These are phyloP conservation scores for Gymnosoma rotundatum DNA, from an alignment of 2,888 invertebrate species.

Conservation along the genomic window DNA sequence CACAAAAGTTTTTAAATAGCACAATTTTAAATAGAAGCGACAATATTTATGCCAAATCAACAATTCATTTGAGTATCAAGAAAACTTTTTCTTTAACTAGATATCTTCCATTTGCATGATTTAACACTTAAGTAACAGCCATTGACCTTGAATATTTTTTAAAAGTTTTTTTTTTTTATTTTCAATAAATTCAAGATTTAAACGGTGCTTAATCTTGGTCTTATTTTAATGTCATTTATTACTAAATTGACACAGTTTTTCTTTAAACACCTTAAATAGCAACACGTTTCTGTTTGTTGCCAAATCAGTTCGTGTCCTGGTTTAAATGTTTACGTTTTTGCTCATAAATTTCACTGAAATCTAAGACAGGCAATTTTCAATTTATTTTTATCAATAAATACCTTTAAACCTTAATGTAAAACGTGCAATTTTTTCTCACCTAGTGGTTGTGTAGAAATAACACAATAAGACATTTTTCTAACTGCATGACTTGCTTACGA, in stretches of 20 bases:
- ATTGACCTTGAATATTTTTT: no score
- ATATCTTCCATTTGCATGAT: no score
- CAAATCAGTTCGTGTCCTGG: not conserved
- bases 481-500: slow-evolving; percentile 5
- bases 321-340: not conserved
- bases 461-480: slow-evolving; percentile 18
- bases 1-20: no score
- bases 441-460: slow-evolving; percentile 12
- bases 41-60: no score
- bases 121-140: no score
- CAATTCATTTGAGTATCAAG: no score
- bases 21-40: no score
- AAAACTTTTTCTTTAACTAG: no score
- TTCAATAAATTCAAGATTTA: not conserved
- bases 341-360: slow-evolving; percentile 20
- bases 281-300: not conserved
- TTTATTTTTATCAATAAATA: slow-evolving; percentile 52
- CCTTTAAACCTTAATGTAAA: not conserved
- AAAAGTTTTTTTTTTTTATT: no score
- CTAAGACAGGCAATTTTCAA: slow-evolving; percentile 42
- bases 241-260: no score
- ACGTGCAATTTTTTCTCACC: slow-evolving; percentile 25
- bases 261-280: not conserved
- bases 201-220: not conserved
- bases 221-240: not conserved